phyloP scores from a whole-genome alignment of 2,113 vertebrate species.

The Salvelinus namaycush region DNA sequence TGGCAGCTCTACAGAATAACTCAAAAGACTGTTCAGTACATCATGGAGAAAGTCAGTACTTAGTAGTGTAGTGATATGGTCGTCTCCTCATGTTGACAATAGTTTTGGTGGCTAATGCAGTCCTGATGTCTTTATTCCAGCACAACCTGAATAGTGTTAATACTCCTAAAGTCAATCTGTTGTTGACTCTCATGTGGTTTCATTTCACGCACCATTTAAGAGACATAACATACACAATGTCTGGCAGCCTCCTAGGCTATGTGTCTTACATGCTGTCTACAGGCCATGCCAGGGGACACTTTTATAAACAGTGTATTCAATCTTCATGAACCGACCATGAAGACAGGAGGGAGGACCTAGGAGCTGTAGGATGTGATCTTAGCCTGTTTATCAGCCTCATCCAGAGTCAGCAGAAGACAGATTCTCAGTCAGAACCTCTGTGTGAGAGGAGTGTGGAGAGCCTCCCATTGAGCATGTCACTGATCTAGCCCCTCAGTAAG shows the following conservation, averaged over 20 bases:
- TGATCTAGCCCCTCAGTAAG: conserved; percentile 14
- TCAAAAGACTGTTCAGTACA: conserved; percentile 41
- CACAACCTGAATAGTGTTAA: neutral
- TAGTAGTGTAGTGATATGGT: neutral
- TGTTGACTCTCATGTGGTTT: neutral
- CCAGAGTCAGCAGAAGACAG: conserved; percentile 1
- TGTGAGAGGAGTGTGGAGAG: conserved; percentile 6
- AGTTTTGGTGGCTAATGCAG: neutral
- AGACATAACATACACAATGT: neutral
- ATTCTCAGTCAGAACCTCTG: conserved; percentile 10
- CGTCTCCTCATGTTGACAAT: neutral
- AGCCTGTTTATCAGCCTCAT: conserved; percentile 1
- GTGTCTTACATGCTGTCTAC: neutral
- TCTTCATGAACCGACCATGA: conserved; percentile 24
- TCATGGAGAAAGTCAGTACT: neutral
- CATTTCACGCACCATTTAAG: conserved; percentile 9
- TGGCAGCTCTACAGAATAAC: conserved; percentile 69
- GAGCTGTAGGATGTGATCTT: conserved; percentile 4
- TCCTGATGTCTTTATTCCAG: neutral
- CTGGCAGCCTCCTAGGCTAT: neutral
- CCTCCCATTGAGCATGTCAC: conserved; percentile 10
- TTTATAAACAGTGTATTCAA: conserved; percentile 12
- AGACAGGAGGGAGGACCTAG: neutral
- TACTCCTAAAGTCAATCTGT: neutral
- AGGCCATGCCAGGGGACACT: neutral